A percentile compares a stretch with the other conserved stretches of the same genome.
phyloP scores from a whole-genome alignment of 2,888 invertebrate genomes.

The Acleris literana region DNA sequence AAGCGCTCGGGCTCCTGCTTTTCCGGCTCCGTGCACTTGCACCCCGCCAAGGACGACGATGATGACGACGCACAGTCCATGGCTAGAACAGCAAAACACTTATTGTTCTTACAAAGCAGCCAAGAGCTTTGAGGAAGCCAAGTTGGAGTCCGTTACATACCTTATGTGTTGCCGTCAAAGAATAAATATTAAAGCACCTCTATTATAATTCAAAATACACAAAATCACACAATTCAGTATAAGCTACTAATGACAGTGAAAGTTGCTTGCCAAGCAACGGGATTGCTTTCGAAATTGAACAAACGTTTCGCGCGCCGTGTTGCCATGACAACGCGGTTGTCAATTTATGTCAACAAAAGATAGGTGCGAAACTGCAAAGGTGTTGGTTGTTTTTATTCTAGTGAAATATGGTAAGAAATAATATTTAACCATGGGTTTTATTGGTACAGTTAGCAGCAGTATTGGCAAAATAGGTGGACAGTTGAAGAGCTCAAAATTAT shows the following conservation, averaged over 20 bases:
- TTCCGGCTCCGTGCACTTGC: not conserved
- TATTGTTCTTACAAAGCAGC: too few species aligned
- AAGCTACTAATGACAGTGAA: conserved; percentile 39
- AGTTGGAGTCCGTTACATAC: too few species aligned
- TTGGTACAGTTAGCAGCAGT: too few species aligned
- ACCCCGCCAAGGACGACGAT: not conserved
- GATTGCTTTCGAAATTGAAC: conserved; percentile 30
- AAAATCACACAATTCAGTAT: conserved; percentile 9
- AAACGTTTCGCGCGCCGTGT: conserved; percentile 41
- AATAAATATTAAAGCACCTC: too few species aligned
- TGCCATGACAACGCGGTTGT: conserved; percentile 48
- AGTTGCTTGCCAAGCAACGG: conserved; percentile 51
- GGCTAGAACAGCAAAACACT: too few species aligned
- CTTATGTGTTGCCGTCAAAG: too few species aligned
- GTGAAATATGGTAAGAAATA: too few species aligned
- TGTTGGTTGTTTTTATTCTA: not conserved
- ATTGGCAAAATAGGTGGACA: too few species aligned
- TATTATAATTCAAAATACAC: conserved; percentile 4
- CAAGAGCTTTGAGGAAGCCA: too few species aligned
- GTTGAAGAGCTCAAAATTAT: too few species aligned
- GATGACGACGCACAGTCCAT: not conserved
- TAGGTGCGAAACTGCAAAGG: not conserved
- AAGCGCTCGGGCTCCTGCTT: conserved; percentile 40
- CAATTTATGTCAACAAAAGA: conserved; percentile 47
- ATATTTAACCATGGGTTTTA: too few species aligned